Conservation (phyloP, 2,113 vertebrate genomes). For the Furnarius figulus region DNA sequence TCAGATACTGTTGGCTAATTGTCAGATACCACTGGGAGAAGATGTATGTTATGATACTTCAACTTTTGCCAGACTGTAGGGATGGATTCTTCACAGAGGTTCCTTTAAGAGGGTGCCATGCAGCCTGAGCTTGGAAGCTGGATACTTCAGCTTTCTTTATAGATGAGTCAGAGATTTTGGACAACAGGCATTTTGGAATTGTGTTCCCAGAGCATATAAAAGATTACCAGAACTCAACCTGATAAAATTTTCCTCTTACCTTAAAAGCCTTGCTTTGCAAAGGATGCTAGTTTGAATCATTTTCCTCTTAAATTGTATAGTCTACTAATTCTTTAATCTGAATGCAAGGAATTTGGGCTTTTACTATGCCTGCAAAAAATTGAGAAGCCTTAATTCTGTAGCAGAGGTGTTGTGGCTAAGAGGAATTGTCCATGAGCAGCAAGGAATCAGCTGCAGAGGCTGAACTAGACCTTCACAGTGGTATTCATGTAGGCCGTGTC, state of each 20-base stretch:
- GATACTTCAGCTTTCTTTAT: neutral
- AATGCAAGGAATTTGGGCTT: neutral
- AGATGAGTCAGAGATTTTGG: neutral
- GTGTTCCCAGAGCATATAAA: fast-evolving
- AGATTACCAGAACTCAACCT: fast-evolving
- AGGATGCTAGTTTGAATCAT: neutral
- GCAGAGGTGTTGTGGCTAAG: neutral
- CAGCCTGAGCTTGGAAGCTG: neutral
- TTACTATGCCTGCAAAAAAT: neutral
- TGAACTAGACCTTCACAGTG: neutral
- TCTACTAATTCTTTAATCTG: neutral
- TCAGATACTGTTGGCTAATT: neutral
- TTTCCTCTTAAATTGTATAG: neutral
- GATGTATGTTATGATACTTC: neutral
- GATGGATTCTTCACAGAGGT: neutral
- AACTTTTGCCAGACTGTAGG: neutral
- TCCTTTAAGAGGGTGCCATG: neutral
- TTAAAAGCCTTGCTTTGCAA: neutral
- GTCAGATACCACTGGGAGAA: neutral
- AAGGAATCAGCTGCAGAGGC: neutral
- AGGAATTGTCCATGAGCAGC: neutral
- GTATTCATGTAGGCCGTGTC: neutral
- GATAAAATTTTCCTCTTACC: neutral
- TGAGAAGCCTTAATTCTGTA: neutral
- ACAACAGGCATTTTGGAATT: neutral